Percentiles rank a stretch among this genome's conserved stretches.
These are phyloP conservation scores for Standfussiana lucernea DNA, from an alignment of 2,888 invertebrate genomes.

Conservation along the genomic window DNA sequence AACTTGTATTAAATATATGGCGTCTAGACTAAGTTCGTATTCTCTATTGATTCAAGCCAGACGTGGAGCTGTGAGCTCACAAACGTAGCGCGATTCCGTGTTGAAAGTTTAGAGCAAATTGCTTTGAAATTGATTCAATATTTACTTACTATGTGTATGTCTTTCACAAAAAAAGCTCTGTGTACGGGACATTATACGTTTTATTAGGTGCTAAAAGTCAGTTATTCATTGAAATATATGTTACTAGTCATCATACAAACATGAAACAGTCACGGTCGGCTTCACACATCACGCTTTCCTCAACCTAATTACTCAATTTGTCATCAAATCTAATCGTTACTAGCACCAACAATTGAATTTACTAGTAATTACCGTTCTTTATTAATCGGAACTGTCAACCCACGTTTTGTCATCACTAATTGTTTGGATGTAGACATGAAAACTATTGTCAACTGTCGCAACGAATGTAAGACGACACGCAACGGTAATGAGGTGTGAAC, in stretches of 20 bases:
- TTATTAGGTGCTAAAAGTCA: constrained; percentile 6
- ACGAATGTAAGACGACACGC: constrained; percentile 34
- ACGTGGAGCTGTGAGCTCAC: constrained; percentile 25
- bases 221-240: background rate
- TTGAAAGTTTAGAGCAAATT: constrained; percentile 42
- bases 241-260: constrained; percentile 12
- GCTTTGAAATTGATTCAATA: constrained; percentile 53
- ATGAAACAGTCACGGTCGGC: background rate
- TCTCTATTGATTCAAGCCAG: constrained; percentile 58
- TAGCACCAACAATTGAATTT: constrained; percentile 20
- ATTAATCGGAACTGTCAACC: constrained; percentile 45
- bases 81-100: constrained; percentile 7
- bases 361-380: constrained; percentile 20
- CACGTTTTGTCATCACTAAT: constrained; percentile 41
- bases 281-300: background rate
- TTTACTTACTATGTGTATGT: constrained; percentile 30
- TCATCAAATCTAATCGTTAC: constrained; percentile 21
- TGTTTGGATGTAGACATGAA: constrained; percentile 40
- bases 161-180: constrained; percentile 23
- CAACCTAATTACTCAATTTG: constrained; percentile 21
- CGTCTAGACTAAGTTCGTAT: constrained; percentile 62
- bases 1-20: constrained; percentile 53
- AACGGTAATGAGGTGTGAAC: constrained; percentile 61
- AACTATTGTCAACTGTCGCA: constrained; percentile 41
- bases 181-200: background rate